A percentile compares a stretch with the other conserved stretches of the same genome.
Evolutionary conservation across 2,113 vertebrate genomes (phyloP).

Genomic region (Thomomys bottae): DNA sequence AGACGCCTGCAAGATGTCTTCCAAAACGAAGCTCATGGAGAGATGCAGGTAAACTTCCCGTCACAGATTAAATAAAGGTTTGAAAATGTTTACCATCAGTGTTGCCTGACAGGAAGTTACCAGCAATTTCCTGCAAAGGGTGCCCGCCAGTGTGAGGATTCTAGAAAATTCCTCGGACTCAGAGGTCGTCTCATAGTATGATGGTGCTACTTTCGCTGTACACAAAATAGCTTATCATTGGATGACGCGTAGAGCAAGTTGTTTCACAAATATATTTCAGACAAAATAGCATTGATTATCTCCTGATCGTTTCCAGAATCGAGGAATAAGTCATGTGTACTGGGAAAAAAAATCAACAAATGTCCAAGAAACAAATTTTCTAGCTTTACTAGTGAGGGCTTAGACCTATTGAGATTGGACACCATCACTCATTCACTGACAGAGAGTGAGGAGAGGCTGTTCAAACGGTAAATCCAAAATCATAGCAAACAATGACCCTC

Average conservation of each 20-base stretch:
- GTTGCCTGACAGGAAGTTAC: no score
- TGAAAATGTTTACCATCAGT: background rate
- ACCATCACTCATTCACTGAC: background rate
- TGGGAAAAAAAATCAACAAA: conserved; percentile 15
- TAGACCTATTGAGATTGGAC: background rate
- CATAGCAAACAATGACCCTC: background rate
- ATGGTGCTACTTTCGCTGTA: background rate
- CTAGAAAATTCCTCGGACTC: background rate
- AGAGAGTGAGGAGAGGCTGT: background rate
- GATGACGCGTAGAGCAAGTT: background rate
- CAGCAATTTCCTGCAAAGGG: background rate
- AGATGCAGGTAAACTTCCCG: background rate
- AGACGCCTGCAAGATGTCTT: background rate
- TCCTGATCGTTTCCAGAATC: background rate
- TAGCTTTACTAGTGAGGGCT: background rate
- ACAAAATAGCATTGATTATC: background rate
- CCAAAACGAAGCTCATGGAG: background rate
- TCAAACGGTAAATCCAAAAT: conserved; percentile 3
- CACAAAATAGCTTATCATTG: background rate
- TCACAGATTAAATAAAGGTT: background rate
- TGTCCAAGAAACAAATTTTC: background rate
- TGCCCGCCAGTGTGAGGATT: background rate
- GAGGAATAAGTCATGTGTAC: background rate
- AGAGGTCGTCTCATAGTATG: background rate
- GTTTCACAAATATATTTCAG: conserved; percentile 32